phyloP scores from a whole-genome alignment of 2,113 vertebrate genomes.

The Pachycephala philippinensis region DNA sequence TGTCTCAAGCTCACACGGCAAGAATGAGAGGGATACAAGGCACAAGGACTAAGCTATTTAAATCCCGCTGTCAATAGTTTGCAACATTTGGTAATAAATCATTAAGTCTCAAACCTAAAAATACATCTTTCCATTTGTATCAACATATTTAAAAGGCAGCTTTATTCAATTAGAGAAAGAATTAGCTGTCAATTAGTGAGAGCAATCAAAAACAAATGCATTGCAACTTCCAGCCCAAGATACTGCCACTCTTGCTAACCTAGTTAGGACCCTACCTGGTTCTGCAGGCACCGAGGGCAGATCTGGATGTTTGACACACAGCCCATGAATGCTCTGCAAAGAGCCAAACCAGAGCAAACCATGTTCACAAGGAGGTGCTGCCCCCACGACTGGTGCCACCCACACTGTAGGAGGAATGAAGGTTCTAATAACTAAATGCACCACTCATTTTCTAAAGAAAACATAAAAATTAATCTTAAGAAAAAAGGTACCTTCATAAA shows the following conservation, averaged over 20 bases:
- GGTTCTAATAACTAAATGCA: neutral
- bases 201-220: neutral
- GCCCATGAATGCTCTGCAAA: neutral
- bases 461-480: neutral
- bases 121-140: neutral
- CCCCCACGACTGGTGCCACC: neutral
- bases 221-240: neutral
- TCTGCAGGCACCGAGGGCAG: neutral
- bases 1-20: neutral
- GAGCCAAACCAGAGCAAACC: neutral
- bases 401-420: neutral
- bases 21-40: neutral
- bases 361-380: rapidly evolving
- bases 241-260: neutral
- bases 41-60: neutral
- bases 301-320: neutral
- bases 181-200: neutral
- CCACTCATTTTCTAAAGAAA: neutral
- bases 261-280: neutral
- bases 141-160: neutral
- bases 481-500: neutral
- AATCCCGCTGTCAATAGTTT: neutral
- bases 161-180: neutral
- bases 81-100: neutral
- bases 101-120: neutral